Base-by-base conservation (phyloP, 2,113 vertebrate genomes). In the Cyprinus carpio region DNA sequence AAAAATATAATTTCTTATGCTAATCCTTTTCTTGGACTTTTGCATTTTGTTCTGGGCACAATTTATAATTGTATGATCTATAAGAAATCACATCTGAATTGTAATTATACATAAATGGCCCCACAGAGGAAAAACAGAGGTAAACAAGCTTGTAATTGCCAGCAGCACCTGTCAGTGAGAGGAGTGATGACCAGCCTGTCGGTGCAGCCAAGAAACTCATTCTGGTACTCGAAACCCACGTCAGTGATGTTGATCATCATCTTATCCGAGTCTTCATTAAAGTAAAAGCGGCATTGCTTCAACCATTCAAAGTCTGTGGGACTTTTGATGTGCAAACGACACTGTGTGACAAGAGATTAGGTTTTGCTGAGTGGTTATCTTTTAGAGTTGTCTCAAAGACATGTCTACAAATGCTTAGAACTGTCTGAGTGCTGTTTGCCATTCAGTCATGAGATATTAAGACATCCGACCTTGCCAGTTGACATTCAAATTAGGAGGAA, bases 221-320 rank as follows among this genome's bases (percentile, higher is more conserved):
- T 99, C 93, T 99, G 98, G 89, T 99, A 99, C 4, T 91, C 91
- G 89, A 99, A 99, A 83, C 86, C 84, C 82, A 99, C 97, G 11
- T 99, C 97, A 64, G 98, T 99, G 92, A 99, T 97, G 89, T 94
- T 96, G 91, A 99, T 96, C 84, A 93, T 90, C 97, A 96, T 97
- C 92, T 95, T 96, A 93, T 99, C 98, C 8, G 95, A 93, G 86
- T 98, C 96, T 86, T 99, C 97, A 9, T 94, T 94, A 92, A 98
- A 99, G 93, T 99, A 99, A 95, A 99, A 98, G 76, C 97, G 94
- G 83, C 97, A 97, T 89, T 99, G 98, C 88, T 99, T 99, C 93
- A 97, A 93, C 98, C 98, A 99, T 89, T 99, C 97, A 49, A 99
- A 99, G 89, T 99, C 98, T 3, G 76, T 91, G 56, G 96, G 93